A percentile compares a stretch with the other conserved stretches of the same genome.
These are phyloP conservation scores for Podargus strigoides DNA, from an alignment of 2,797 vertebrate genomes.

Conservation along the genomic window DNA sequence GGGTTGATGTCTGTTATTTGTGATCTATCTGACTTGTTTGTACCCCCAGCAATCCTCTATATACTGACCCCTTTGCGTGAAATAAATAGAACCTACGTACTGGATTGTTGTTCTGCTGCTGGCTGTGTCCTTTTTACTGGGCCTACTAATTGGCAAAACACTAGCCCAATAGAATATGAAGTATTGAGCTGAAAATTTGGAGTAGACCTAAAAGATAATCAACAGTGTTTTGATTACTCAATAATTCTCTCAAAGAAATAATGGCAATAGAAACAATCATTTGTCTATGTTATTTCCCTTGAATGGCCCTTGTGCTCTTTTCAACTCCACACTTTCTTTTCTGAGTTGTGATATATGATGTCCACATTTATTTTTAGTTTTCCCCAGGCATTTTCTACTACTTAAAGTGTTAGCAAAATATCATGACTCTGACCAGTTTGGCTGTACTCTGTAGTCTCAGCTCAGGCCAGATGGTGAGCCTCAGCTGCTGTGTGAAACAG, in stretches of 20 bases:
- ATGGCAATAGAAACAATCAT: background rate
- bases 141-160: too few species aligned
- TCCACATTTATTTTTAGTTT: slow-evolving; percentile 38
- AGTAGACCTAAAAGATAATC: background rate
- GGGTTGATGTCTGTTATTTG: too few species aligned
- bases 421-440: slow-evolving; percentile 6
- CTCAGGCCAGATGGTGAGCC: slow-evolving; percentile 38
- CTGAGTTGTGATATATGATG: background rate
- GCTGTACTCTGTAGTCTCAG: slow-evolving; percentile 17
- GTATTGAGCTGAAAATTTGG: background rate
- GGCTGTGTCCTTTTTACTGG: too few species aligned
- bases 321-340: background rate
- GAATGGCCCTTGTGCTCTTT: background rate
- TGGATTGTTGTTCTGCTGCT: too few species aligned
- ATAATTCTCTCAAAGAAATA: background rate
- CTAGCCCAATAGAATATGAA: background rate
- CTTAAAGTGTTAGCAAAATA: slow-evolving; percentile 8
- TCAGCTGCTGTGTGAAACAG: slow-evolving; percentile 36
- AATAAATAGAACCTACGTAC: too few species aligned
- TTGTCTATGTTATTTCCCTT: background rate
- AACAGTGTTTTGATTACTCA: background rate
- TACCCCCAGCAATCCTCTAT: too few species aligned
- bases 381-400: background rate
- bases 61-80: too few species aligned
- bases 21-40: too few species aligned